phyloP scores from a whole-genome alignment of 2,888 invertebrate genomes.

The Conomelus anceps region DNA sequence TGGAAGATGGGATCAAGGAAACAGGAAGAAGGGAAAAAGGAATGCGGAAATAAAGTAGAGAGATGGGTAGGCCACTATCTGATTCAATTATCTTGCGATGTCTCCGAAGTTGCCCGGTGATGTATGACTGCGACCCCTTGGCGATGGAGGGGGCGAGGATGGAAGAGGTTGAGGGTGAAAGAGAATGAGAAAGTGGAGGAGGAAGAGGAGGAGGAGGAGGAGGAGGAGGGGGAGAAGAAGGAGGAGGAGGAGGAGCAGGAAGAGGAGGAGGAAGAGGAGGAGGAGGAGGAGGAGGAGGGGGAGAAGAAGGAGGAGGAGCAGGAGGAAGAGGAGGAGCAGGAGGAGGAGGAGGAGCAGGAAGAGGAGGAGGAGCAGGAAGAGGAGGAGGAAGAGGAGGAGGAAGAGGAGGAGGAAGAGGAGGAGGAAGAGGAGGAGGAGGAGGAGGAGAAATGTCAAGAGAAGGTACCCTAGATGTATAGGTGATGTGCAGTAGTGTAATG shows the following conservation, averaged over 20 bases:
- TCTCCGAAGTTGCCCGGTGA: not conserved
- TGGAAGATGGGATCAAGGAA: not conserved
- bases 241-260: not conserved
- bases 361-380: too few relatives aligned
- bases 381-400: too few relatives aligned
- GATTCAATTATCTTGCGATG: slow-evolving; percentile 5
- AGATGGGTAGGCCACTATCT: not conserved
- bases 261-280: not conserved
- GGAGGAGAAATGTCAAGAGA: too few relatives aligned
- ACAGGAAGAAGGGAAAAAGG: not conserved
- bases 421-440: too few relatives aligned
- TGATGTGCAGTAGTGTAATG: too few relatives aligned
- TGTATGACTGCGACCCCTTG: not conserved
- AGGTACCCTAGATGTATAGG: too few relatives aligned
- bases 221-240: not conserved
- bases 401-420: too few relatives aligned
- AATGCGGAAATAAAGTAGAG: slow-evolving; percentile 8
- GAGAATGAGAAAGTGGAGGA: not conserved
- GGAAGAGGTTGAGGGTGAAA: not conserved
- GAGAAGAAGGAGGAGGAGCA: too few relatives aligned
- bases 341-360: too few relatives aligned
- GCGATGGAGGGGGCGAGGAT: too few relatives aligned
- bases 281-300: too few relatives aligned
- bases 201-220: not conserved
- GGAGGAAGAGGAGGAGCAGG: too few relatives aligned